Base-by-base conservation (phyloP, 2,113 vertebrate species). In the Struthio camelus region DNA sequence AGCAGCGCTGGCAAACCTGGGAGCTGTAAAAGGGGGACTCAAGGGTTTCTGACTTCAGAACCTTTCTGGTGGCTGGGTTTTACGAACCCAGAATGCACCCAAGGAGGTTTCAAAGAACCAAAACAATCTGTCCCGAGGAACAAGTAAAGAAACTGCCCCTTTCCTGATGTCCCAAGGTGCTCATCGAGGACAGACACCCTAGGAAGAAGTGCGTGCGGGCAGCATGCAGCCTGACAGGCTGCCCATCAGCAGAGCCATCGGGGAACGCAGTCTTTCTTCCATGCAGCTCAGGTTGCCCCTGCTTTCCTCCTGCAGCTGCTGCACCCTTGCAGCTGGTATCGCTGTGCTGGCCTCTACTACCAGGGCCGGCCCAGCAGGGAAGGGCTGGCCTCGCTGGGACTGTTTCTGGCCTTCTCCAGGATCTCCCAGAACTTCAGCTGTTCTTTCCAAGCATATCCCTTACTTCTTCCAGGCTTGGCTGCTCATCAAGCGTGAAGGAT, bases 381-480 rank as follows among this genome's bases (percentile, higher is more conserved):
- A 30, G 67, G 73, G 20, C 50, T 90, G 51, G 71, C 71, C 69
- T 87, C 94, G 24, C 25, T 59, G 23, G 42, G 70, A 62, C 75
- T 16, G 20, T 80, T 94, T 91, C 71, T 85, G 20, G 13, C 28
- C 67, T 93, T 44, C 25, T 97, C 90, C 5, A 22, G 71, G 58
- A 87, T 92, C 42, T 89, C 64, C 23, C 65, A 95, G 91, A 97
- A 78, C 46, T 87, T 80, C 78, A 96, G 81, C 42, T 92, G 85
- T 53, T 72, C 64, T 97, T 92, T 77, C 72, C 48, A 40, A 93
- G 89, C 58, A 75, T 32, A 80, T 92, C 73, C 48, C 27, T 89
- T 38, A 66, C 59, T 92, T 90, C 67, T 76, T 96, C 91, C 42
- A 67, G 78, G 51, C 67, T 87, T 73, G 78, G 82, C 42, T 85